phyloP scores from a whole-genome alignment of 2,113 vertebrate genomes.

The Arothron firmamentum region DNA sequence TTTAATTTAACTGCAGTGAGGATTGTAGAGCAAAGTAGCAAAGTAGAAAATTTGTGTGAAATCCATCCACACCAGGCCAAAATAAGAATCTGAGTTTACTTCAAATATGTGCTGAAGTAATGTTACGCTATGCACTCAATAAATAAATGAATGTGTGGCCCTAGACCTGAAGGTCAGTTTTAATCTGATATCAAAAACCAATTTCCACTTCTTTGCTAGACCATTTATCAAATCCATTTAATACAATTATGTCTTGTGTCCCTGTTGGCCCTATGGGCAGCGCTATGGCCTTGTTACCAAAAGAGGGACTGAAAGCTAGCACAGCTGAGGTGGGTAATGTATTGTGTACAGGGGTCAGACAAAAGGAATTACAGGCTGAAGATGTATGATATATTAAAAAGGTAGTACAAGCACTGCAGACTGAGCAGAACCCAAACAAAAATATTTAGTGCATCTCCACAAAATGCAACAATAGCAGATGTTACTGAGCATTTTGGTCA shows the following conservation, averaged over 20 bases:
- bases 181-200: slow-evolving; percentile 82
- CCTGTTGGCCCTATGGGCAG: slow-evolving; percentile 46
- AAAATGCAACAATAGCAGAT: too few relatives aligned
- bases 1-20: too few relatives aligned
- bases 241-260: slow-evolving; percentile 77
- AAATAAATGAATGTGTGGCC: slow-evolving; percentile 69
- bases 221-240: slow-evolving; percentile 82
- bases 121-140: slow-evolving; percentile 59
- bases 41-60: too few relatives aligned
- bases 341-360: slow-evolving; percentile 19
- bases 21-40: too few relatives aligned
- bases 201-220: slow-evolving; percentile 82
- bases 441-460: too few relatives aligned
- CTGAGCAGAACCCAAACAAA: too few relatives aligned
- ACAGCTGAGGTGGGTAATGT: slow-evolving; percentile 22
- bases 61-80: too few relatives aligned
- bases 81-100: too few relatives aligned
- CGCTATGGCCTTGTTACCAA: slow-evolving; percentile 32
- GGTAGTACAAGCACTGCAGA: too few relatives aligned
- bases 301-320: slow-evolving; percentile 45
- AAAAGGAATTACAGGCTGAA: slow-evolving; percentile 15
- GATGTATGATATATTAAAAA: slow-evolving; percentile 26
- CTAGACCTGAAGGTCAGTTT: slow-evolving; percentile 83
- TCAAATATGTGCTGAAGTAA: slow-evolving; percentile 6
- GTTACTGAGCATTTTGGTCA: too few relatives aligned